Percentiles rank a stretch among this genome's conserved stretches.
Evolutionary conservation across 2,888 invertebrate genomes (phyloP).

Genomic region (Carabus problematicus): DNA sequence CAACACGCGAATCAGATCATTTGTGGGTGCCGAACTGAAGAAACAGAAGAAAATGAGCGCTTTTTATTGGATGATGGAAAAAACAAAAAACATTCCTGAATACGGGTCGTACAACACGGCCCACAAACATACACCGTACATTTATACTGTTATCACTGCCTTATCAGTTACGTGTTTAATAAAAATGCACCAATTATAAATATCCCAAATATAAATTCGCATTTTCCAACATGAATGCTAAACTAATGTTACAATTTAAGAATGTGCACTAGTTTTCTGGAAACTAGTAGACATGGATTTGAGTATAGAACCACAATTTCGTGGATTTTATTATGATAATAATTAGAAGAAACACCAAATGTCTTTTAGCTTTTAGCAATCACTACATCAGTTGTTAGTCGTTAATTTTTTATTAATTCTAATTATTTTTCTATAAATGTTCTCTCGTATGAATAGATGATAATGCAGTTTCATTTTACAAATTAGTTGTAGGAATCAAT

Average conservation of each 20-base stretch:
- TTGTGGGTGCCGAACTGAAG: conserved; percentile 78
- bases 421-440: no score
- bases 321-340: no score
- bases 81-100: conserved; percentile 74
- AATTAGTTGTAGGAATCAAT: no score
- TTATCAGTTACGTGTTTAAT: conserved; percentile 23
- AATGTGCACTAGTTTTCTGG: no score
- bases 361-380: no score
- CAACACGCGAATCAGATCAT: conserved; percentile 74
- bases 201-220: not conserved
- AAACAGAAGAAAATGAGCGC: conserved; percentile 73
- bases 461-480: no score
- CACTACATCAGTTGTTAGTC: no score
- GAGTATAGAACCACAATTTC: no score
- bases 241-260: not conserved
- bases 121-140: conserved; percentile 27
- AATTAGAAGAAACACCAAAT: no score
- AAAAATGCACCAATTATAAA: conserved; percentile 2
- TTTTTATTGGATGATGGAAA: conserved; percentile 85
- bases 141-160: conserved; percentile 39
- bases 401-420: no score
- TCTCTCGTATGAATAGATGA: no score
- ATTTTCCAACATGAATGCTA: not conserved
- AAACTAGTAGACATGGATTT: no score
- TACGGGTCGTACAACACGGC: conserved; percentile 53